Conservation (phyloP, 2,113 vertebrate genomes). For the Craseonycteris thonglongyai region DNA sequence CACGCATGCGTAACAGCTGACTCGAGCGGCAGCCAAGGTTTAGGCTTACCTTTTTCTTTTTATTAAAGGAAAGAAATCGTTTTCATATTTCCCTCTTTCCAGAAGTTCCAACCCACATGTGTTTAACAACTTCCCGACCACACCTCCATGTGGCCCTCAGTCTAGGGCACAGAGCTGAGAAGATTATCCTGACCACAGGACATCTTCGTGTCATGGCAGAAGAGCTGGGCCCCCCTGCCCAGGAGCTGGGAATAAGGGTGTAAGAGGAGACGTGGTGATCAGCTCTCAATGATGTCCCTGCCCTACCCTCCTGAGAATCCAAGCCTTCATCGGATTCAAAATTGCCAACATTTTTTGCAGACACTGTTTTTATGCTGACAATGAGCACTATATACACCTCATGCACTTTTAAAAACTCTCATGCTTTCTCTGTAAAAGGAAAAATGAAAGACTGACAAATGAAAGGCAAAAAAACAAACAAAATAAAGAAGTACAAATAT, state of each 20-base stretch:
- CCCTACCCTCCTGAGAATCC: background rate
- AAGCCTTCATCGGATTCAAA: background rate
- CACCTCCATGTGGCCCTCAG: background rate
- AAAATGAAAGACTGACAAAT: background rate
- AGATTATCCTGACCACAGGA: background rate
- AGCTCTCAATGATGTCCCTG: background rate
- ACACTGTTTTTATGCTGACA: background rate
- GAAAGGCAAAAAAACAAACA: background rate
- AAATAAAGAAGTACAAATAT: background rate
- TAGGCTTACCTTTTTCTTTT: background rate
- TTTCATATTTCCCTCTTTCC: background rate
- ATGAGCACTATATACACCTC: background rate
- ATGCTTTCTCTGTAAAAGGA: background rate
- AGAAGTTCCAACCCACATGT: conserved; percentile 34
- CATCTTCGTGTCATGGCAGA: background rate
- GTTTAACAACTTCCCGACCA: background rate
- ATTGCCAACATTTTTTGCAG: background rate
- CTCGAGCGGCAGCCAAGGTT: background rate
- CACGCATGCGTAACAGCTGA: background rate
- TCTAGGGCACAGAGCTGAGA: background rate
- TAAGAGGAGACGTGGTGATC: background rate
- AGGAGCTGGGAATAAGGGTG: background rate
- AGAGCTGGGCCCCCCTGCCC: background rate
- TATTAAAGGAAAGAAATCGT: conserved; percentile 1
- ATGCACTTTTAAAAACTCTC: background rate